Evolutionary conservation across 2,888 invertebrate genomes (phyloP).

Genomic region (Tachina fera): DNA sequence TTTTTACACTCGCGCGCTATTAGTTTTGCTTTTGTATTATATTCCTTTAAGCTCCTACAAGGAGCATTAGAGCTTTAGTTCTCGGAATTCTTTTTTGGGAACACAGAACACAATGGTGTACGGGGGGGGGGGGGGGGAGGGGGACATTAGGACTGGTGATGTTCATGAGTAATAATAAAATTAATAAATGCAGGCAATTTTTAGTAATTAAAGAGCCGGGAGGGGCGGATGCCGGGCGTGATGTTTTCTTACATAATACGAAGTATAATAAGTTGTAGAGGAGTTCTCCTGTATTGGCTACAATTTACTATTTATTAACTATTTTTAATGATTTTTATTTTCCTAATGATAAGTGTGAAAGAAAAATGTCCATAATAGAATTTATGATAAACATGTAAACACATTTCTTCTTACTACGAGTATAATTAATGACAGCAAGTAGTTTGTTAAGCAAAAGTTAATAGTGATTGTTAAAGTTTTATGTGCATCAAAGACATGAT

Average conservation of each 20-base stretch:
- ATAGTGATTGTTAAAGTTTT: neutral
- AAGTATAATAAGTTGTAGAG: neutral
- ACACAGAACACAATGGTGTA: no score
- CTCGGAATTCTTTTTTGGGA: no score
- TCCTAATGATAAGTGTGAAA: neutral
- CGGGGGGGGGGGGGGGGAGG: no score
- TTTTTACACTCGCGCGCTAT: neutral
- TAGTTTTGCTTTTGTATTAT: neutral
- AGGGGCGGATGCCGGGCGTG: no score
- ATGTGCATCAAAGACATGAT: neutral
- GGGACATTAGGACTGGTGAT: no score
- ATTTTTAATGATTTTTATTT: conserved; percentile 34
- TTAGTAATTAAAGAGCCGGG: no score
- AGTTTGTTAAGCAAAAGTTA: conserved; percentile 11
- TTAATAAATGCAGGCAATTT: no score
- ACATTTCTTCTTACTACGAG: conserved; percentile 10
- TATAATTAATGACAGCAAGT: conserved; percentile 36
- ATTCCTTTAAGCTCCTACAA: no score
- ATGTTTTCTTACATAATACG: no score
- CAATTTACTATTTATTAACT: conserved; percentile 25
- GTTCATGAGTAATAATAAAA: no score
- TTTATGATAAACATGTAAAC: conserved; percentile 25
- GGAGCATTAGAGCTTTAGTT: no score
- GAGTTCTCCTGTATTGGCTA: neutral
- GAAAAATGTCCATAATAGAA: neutral